Evolutionary conservation across 2,797 vertebrate species (phyloP), one percentile per base, ranked within the genome.

Genomic region (Anguilla pacifica): DNA sequence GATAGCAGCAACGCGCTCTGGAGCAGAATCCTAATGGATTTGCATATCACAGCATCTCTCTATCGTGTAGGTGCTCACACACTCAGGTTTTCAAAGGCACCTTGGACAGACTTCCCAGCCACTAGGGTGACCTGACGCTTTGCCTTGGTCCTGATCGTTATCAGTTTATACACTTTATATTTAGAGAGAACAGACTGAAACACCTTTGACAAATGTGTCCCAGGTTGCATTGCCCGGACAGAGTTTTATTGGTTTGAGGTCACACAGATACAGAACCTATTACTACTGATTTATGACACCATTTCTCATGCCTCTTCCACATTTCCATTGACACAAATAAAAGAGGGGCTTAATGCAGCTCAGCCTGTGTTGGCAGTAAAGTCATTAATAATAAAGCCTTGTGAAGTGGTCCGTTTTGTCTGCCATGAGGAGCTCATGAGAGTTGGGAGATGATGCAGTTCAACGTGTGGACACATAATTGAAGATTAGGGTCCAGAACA

Each of bases 21-120:
- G 86, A 6, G 2, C 64, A 39, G 31, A 1, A 89, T 31, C 0
- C 31, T 53, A 11, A 77, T 84, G 67, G 19, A 86, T 87, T 87
- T 88, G 43, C 85, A 87, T 89, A 86, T 89, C 88, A 86, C 89
- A 83, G 85, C 59, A 57, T 86, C 82, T 15, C 57, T 57, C 72
- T 82, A 39, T 79, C 55, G 1, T 11, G 43, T 55, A 86, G 85
- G 61, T 88, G 74, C 22, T 25, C 25, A n/a, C 25, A 4, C 9
- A 17, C 77, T 46, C 39, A 0, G 72, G 5, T 49, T 79, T 82
- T 51, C 79, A 82, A 51, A 82, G 79, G 46, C 43, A 82, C 46
- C 79, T 82, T 51, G 43, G 79, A 46, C 79, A 51, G 79, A 13
- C 79, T 82, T 51, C 46, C 79, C 43, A 51, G 25, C 6, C 15